phyloP scores from a whole-genome alignment of 2,888 invertebrate species.

The Hydrotaea cyrtoneurina region DNA sequence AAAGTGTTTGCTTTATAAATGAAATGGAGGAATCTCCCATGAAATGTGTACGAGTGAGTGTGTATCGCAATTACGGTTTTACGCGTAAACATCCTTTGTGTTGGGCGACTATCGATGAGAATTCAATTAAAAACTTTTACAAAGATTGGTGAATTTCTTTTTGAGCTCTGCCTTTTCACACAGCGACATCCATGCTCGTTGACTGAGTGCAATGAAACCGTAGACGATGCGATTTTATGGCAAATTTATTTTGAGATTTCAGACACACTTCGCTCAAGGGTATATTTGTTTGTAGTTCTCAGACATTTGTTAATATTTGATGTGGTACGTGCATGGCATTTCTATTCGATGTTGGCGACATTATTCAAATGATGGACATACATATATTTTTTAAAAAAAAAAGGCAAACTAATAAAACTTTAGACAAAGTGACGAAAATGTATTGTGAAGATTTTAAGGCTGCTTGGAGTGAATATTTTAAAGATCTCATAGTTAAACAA shows the following conservation, averaged over 20 bases:
- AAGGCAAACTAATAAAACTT: too few relatives aligned
- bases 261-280: too few relatives aligned
- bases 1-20: constrained; percentile 10
- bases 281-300: too few relatives aligned
- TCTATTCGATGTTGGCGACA: too few relatives aligned
- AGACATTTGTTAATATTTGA: too few relatives aligned
- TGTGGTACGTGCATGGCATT: too few relatives aligned
- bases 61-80: constrained; percentile 2
- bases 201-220: not conserved
- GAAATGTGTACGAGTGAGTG: not conserved
- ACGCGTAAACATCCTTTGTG: not conserved
- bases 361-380: too few relatives aligned
- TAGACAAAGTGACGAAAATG: too few relatives aligned
- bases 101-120: constrained; percentile 36
- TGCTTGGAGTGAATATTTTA: too few relatives aligned
- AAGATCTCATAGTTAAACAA: too few relatives aligned
- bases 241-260: constrained; percentile 15
- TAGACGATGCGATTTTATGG: not conserved
- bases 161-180: not conserved
- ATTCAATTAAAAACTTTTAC: constrained; percentile 53
- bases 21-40: not conserved
- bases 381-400: too few relatives aligned
- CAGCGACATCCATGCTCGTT: not conserved
- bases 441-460: too few relatives aligned
- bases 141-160: constrained; percentile 6